These are phyloP conservation scores for Falco novaeseelandiae DNA, from an alignment of 2,797 vertebrate species.

Conservation along the genomic window DNA sequence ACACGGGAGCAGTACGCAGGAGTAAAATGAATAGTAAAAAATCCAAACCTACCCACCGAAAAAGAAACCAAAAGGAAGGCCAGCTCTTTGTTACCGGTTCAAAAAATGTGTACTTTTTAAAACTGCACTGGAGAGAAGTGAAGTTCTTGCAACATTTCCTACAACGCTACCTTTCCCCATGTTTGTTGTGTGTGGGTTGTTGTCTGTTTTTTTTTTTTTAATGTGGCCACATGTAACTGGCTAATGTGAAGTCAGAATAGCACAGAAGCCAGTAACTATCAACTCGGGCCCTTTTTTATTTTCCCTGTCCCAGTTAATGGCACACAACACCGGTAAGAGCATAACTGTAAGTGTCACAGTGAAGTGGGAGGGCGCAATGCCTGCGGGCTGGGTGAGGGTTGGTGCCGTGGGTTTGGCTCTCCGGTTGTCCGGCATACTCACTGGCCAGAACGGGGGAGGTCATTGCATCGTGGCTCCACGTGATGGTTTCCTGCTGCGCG, in stretches of 20 bases:
- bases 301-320: neutral
- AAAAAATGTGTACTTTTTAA: neutral
- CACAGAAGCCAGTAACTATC: neutral
- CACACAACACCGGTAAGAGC: neutral
- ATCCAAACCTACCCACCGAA: neutral
- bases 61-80: neutral
- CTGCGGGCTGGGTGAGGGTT: neutral
- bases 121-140: neutral
- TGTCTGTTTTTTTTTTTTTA: neutral
- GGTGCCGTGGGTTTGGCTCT: neutral
- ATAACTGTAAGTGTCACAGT: neutral
- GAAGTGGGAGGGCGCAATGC: neutral
- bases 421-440: neutral
- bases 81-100: neutral
- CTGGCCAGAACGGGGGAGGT: neutral
- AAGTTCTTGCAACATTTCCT: neutral
- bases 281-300: neutral
- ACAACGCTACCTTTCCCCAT: neutral
- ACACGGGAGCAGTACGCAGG: neutral
- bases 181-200: neutral
- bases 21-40: neutral
- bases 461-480: rapidly evolving
- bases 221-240: neutral
- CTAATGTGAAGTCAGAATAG: neutral
- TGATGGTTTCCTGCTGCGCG: rapidly evolving